phyloP scores from a whole-genome alignment of 2,113 vertebrate species.

The Ptilonorhynchus violaceus region DNA sequence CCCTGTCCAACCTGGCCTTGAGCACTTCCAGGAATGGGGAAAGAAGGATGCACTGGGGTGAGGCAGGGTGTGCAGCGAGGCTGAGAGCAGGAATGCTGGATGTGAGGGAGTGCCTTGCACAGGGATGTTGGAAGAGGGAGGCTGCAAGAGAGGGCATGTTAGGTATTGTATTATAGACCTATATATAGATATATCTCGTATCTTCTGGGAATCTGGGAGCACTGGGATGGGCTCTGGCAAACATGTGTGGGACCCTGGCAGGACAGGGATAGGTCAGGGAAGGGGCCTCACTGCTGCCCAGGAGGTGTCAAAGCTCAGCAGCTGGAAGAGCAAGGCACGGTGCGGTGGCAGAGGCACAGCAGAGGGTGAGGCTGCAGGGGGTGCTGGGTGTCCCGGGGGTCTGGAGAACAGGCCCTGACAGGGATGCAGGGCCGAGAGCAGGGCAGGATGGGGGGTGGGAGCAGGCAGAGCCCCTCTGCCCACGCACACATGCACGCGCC shows the following conservation, averaged over 20 bases:
- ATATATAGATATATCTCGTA: fast-evolving
- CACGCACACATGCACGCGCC: not conserved
- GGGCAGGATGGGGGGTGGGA: not conserved
- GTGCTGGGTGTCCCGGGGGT: not conserved
- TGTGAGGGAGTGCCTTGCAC: not conserved
- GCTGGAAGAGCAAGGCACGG: fast-evolving
- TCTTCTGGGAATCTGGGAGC: not conserved
- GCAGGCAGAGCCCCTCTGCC: not conserved
- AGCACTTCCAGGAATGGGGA: not conserved
- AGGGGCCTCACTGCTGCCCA: not conserved
- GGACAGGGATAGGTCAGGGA: not conserved
- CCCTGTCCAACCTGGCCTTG: not conserved
- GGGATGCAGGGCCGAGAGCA: not conserved
- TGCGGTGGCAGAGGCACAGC: not conserved
- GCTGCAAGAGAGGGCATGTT: not conserved
- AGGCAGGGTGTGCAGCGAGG: not conserved
- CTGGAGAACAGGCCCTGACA: fast-evolving
- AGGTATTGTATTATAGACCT: not conserved
- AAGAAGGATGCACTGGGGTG: not conserved
- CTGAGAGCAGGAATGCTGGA: not conserved
- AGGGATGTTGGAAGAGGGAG: not conserved
- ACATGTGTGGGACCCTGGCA: not conserved
- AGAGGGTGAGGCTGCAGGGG: not conserved
- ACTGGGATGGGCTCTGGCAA: not conserved
- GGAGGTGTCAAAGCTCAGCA: not conserved